phyloP scores from a whole-genome alignment of 2,113 vertebrate species.

The Scomber scombrus region DNA sequence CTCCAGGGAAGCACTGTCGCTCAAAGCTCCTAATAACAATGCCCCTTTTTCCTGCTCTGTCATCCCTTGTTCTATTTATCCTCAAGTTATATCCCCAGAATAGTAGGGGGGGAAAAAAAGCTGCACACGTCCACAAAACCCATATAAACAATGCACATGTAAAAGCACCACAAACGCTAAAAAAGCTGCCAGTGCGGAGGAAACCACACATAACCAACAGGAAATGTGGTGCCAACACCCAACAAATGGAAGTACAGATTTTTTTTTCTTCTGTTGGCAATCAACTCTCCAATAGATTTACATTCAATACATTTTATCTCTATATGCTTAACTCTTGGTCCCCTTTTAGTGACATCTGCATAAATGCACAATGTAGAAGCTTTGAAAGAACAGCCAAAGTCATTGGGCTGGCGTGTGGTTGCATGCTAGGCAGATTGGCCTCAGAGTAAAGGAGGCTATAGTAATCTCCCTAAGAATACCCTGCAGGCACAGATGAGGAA shows the following conservation, averaged over 20 bases:
- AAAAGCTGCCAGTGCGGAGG: constrained; percentile 34
- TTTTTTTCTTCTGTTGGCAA: neutral
- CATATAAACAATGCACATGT: constrained; percentile 51
- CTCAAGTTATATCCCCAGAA: constrained; percentile 46
- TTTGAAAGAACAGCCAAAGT: constrained; percentile 60
- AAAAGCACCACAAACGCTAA: constrained; percentile 50
- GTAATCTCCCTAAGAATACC: constrained; percentile 69
- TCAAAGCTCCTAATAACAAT: constrained; percentile 62
- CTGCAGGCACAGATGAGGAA: constrained; percentile 56
- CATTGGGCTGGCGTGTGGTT: constrained; percentile 48
- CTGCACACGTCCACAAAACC: constrained; percentile 36
- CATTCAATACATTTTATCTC: constrained; percentile 4
- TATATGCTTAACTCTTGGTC: constrained; percentile 1
- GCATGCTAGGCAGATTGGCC: constrained; percentile 45
- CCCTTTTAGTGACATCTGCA: constrained; percentile 57
- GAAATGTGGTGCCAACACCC: constrained; percentile 62
- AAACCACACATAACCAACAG: constrained; percentile 59
- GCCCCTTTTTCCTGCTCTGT: constrained; percentile 63
- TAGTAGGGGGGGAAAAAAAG: constrained; percentile 57
- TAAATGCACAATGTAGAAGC: constrained; percentile 46
- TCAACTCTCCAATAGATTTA: constrained; percentile 7
- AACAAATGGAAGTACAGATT: constrained; percentile 25
- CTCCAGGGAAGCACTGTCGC: constrained; percentile 8
- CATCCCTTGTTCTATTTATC: constrained; percentile 41
- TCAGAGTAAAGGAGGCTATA: constrained; percentile 58